A percentile compares a stretch with the other conserved stretches of the same genome.
These are phyloP conservation scores for Abramis brama DNA, from an alignment of 2,113 vertebrate genomes.

Conservation along the genomic window DNA sequence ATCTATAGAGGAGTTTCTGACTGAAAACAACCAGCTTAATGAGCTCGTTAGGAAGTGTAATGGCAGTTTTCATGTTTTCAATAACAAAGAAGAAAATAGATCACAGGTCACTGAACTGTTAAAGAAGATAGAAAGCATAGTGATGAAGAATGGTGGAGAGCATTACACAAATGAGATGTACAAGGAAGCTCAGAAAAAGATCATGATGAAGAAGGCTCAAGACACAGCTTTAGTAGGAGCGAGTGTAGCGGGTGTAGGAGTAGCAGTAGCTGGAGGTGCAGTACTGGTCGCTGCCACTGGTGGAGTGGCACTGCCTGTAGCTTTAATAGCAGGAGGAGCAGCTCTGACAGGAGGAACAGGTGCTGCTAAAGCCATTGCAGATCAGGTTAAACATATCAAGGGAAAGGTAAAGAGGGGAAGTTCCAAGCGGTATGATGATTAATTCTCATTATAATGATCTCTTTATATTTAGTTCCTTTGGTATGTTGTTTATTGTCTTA, in stretches of 20 bases:
- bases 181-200: neutral
- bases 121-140: constrained; percentile 67
- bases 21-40: constrained; percentile 60
- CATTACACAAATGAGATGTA: constrained; percentile 69
- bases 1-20: constrained; percentile 60
- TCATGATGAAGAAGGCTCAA: constrained; percentile 43
- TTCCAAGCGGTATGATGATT: neutral
- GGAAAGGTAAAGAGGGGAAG: constrained; percentile 44
- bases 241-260: neutral
- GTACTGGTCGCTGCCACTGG: neutral
- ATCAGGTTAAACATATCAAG: too few relatives aligned
- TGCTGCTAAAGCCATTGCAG: neutral
- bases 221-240: neutral
- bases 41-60: constrained; percentile 66
- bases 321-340: neutral
- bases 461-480: too few relatives aligned
- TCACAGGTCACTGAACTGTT: constrained; percentile 67
- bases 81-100: constrained; percentile 68
- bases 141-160: constrained; percentile 64
- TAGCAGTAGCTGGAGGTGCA: neutral
- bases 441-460: too few relatives aligned
- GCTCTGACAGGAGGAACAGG: neutral
- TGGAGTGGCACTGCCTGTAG: neutral
- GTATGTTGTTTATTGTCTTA: too few relatives aligned
- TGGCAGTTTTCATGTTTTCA: constrained; percentile 70